A percentile compares a stretch with the other conserved stretches of the same genome.
phyloP scores from a whole-genome alignment of 2,888 invertebrate species.

The Lordiphosa fenestrarum region DNA sequence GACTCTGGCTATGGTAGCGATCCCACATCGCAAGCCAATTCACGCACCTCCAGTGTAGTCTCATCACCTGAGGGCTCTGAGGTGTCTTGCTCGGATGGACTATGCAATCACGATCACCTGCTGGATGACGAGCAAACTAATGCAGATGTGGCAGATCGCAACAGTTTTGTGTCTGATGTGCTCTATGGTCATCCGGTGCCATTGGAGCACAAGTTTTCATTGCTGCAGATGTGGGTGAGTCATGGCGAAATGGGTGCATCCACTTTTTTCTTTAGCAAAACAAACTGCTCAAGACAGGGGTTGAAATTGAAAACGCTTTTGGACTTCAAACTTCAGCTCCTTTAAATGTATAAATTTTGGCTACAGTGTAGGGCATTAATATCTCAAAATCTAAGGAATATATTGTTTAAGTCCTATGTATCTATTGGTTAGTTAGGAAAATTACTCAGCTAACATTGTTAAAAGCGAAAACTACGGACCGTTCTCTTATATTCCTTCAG shows the following conservation, averaged over 20 bases:
- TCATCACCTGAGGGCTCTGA: conserved; percentile 95
- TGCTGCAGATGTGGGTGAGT: conserved; percentile 67
- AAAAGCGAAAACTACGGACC: no score
- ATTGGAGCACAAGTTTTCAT: conserved; percentile 56
- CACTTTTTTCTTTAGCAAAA: no score
- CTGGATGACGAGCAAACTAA: conserved; percentile 66
- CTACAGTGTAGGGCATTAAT: neutral
- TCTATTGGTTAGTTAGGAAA: no score
- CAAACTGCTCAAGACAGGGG: no score
- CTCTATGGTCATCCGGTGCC: conserved; percentile 46
- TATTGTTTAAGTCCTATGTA: no score
- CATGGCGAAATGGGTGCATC: neutral
- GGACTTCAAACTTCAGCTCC: no score
- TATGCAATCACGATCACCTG: conserved; percentile 85
- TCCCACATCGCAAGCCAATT: conserved; percentile 83
- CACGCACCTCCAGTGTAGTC: conserved; percentile 87
- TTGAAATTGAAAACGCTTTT: no score
- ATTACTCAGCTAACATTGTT: no score
- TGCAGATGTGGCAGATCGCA: conserved; percentile 40
- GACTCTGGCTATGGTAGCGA: conserved; percentile 95
- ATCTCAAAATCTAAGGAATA: no score
- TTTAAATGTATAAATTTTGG: no score
- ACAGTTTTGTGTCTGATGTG: conserved; percentile 51
- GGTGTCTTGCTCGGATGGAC: conserved; percentile 92
- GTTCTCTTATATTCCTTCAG: no score